These are phyloP conservation scores for Bicyclus anynana DNA, from an alignment of 1,140 invertebrate genomes.

Conservation along the genomic window DNA sequence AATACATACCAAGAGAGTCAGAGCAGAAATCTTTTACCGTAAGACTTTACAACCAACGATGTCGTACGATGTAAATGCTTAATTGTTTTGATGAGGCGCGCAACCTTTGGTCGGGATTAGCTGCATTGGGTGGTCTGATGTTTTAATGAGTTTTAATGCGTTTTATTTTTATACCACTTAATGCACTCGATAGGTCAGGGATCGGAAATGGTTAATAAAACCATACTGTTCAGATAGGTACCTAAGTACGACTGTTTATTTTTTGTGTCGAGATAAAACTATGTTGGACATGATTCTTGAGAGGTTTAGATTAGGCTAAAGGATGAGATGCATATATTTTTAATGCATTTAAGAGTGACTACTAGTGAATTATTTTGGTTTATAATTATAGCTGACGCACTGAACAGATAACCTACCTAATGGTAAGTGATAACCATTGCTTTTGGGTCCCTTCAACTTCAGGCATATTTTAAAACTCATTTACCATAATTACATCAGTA, in stretches of 20 bases:
- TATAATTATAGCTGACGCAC: too few species aligned
- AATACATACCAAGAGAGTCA: too few species aligned
- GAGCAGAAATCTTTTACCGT: too few species aligned
- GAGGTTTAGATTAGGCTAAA: neutral
- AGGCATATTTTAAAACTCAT: too few species aligned
- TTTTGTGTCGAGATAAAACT: neutral
- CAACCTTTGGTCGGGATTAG: slow-evolving; percentile 37
- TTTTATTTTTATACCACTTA: slow-evolving; percentile 49
- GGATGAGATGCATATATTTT: too few species aligned
- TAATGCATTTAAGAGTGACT: too few species aligned
- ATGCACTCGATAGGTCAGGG: slow-evolving; percentile 33
- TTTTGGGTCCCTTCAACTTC: too few species aligned
- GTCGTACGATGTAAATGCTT: slow-evolving; percentile 32
- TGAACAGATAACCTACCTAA: too few species aligned
- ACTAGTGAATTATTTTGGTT: too few species aligned
- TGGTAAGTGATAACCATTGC: too few species aligned
- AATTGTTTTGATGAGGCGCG: slow-evolving; percentile 32
- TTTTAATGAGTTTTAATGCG: slow-evolving; percentile 43
- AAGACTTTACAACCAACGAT: slow-evolving; percentile 9
- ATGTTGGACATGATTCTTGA: neutral
- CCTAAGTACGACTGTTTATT: neutral
- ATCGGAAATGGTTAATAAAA: slow-evolving; percentile 31
- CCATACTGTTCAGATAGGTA: neutral
- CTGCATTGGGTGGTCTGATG: slow-evolving; percentile 56
- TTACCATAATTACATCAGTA: too few species aligned